These are phyloP conservation scores for Lates calcarifer DNA, from an alignment of 2,113 vertebrate genomes.

Conservation along the genomic window DNA sequence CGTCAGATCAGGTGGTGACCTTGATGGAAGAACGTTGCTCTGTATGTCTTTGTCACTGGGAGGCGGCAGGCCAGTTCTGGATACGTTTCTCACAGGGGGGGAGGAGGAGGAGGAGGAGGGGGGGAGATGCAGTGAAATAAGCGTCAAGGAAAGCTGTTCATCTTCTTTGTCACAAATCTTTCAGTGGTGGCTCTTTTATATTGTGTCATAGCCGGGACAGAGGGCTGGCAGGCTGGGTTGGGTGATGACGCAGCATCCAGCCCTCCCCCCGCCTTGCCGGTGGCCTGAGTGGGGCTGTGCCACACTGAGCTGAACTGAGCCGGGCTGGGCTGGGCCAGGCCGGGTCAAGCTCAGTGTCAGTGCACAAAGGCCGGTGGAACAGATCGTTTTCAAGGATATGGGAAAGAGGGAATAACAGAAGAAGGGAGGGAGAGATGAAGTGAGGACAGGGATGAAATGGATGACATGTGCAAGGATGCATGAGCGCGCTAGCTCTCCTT, in stretches of 20 bases:
- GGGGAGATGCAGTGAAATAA: not conserved
- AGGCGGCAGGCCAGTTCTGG: not conserved
- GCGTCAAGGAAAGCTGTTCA: slow-evolving; percentile 14
- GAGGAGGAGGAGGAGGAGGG: slow-evolving; percentile 1
- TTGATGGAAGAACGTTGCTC: slow-evolving; percentile 64
- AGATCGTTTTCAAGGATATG: slow-evolving; percentile 46
- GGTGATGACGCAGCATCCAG: slow-evolving; percentile 56
- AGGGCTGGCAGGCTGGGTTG: slow-evolving; percentile 5
- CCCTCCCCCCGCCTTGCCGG: not conserved
- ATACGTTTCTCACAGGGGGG: not conserved
- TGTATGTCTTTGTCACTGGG: slow-evolving; percentile 64
- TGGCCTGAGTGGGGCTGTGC: slow-evolving; percentile 6
- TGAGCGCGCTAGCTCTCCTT: slow-evolving; percentile 53
- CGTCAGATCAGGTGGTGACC: slow-evolving; percentile 77
- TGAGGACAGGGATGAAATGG: slow-evolving; percentile 63
- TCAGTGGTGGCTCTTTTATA: slow-evolving; percentile 34
- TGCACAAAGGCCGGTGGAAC: slow-evolving; percentile 22
- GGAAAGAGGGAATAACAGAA: not conserved
- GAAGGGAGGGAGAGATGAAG: slow-evolving; percentile 27
- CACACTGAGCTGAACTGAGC: slow-evolving; percentile 11
- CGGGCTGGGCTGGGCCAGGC: slow-evolving; percentile 13
- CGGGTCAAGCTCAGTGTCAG: slow-evolving; percentile 8
- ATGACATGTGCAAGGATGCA: slow-evolving; percentile 65
- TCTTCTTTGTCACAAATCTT: slow-evolving; percentile 34
- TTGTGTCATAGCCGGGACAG: slow-evolving; percentile 20